Percentiles rank a stretch among this genome's conserved stretches.
These are phyloP conservation scores for Eutrigla gurnardus DNA, from an alignment of 2,797 vertebrate genomes.

Conservation along the genomic window DNA sequence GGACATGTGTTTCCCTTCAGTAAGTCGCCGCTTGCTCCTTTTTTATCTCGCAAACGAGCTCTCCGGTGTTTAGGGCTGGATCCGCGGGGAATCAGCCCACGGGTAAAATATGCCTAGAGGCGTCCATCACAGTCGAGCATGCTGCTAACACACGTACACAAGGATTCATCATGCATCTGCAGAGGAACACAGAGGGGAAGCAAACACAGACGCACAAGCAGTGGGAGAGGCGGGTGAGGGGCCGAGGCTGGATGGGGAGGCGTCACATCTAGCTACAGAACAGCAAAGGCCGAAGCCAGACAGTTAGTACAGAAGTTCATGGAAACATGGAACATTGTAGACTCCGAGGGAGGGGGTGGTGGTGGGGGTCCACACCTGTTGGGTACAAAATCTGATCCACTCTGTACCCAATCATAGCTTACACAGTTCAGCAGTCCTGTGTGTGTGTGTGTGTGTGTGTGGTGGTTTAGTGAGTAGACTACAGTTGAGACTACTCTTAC, in stretches of 20 bases:
- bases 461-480: slow-evolving; percentile 11
- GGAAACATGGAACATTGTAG: slow-evolving; percentile 64
- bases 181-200: slow-evolving; percentile 56
- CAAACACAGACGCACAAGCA: slow-evolving; percentile 55
- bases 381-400: background rate
- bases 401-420: background rate
- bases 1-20: background rate
- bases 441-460: slow-evolving; percentile 19
- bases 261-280: slow-evolving; percentile 76
- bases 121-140: slow-evolving; percentile 76
- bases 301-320: slow-evolving; percentile 74
- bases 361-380: slow-evolving; percentile 18
- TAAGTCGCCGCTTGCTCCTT: background rate
- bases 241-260: slow-evolving; percentile 29
- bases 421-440: slow-evolving; percentile 8
- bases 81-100: slow-evolving; percentile 19
- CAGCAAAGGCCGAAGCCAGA: slow-evolving; percentile 72
- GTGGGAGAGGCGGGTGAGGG: background rate
- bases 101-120: slow-evolving; percentile 42
- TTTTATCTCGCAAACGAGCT: slow-evolving; percentile 14
- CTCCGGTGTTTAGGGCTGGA: slow-evolving; percentile 35
- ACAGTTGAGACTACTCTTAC: background rate
- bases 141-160: slow-evolving; percentile 74
- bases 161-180: slow-evolving; percentile 76
- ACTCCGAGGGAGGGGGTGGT: too few species aligned